Evolutionary conservation across 1,140 invertebrate genomes (phyloP).

Genomic region (Diachasmimorpha longicaudata): DNA sequence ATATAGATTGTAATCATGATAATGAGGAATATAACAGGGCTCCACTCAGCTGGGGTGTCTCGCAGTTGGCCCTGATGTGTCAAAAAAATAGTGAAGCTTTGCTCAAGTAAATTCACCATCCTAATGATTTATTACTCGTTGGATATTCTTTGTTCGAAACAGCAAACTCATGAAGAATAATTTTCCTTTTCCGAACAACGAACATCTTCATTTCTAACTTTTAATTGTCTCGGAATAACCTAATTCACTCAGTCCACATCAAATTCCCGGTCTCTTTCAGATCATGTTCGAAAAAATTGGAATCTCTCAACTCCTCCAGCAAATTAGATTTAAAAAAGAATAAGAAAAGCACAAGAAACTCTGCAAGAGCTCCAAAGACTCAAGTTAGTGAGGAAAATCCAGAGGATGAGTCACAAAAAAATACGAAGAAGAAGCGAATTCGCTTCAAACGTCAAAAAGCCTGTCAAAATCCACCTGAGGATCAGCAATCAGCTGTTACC

Average conservation of each 20-base stretch:
- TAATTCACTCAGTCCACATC: no score
- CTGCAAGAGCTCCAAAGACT: slow-evolving; percentile 54
- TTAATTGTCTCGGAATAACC: no score
- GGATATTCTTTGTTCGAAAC: no score
- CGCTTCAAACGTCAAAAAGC: slow-evolving; percentile 48
- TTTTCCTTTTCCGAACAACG: no score
- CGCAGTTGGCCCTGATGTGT: slow-evolving; percentile 63
- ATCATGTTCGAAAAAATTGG: slow-evolving; percentile 65
- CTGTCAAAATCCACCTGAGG: slow-evolving; percentile 2
- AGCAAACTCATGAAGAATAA: no score
- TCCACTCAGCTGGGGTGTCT: slow-evolving; percentile 69
- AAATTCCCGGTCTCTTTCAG: slow-evolving; percentile 38
- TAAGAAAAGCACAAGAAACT: slow-evolving; percentile 52
- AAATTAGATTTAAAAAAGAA: slow-evolving; percentile 59
- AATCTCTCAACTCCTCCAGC: slow-evolving; percentile 59
- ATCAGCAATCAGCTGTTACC: slow-evolving; percentile 14
- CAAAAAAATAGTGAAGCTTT: slow-evolving; percentile 64
- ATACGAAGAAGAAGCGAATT: slow-evolving; percentile 64
- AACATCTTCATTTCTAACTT: no score
- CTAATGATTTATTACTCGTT: no score
- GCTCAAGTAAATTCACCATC: slow-evolving; percentile 53
- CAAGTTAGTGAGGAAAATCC: slow-evolving; percentile 38
- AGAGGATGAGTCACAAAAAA: slow-evolving; percentile 51
- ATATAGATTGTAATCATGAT: slow-evolving; percentile 20
- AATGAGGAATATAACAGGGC: slow-evolving; percentile 28